Base-by-base conservation (phyloP, 2,797 vertebrate species). In the Hylomyscus alleni region DNA sequence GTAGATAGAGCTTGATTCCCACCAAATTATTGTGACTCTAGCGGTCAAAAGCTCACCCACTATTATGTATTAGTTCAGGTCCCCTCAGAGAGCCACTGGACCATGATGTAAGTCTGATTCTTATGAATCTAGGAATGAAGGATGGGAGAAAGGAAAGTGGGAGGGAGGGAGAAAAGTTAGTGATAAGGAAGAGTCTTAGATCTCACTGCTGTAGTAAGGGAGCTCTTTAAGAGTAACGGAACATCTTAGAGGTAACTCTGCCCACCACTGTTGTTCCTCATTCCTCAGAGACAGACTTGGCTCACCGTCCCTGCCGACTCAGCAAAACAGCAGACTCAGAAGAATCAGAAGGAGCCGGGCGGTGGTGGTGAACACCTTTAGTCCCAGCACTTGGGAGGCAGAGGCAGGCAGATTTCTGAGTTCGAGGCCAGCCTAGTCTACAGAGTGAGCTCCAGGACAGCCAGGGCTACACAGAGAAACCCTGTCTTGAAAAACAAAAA, bases 21-120 rank as follows among this genome's bases (percentile, higher is more conserved):
- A 91, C 29, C 60, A 93, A 31, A 37, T 73, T 90, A 76, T 37
- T 83, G 26, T 93, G n/a, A 94, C 47, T 86, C 47, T 54, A 95
- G 72, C 86, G 34, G 67, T 58, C 58, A 44, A 69, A 91, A 93
- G 11, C 14, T 86, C 67, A 80, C 8, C 8, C 44, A 54, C 54
- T 52, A 0, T 65, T 52, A 40, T 84, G 34, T 72, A 37, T 62
- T 91, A 92, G 62, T 89, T 22, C 37, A 56, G 54, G 47, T 77
- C 22, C 17, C 82, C 73, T 72, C 65, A 20, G 34, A 81, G 26
- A 93, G 26, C 20, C 40, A 15, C 15, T 15, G 37, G 50, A 60
- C 44, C 13, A 0, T 72, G 50, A 26, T 26, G 20, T 6, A 72
- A 29, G 1, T 84, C 17, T 73, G 15, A 87, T 4, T 9, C 34